Base-by-base conservation (phyloP, 2,797 vertebrate species). In the Chelon labrosus region DNA sequence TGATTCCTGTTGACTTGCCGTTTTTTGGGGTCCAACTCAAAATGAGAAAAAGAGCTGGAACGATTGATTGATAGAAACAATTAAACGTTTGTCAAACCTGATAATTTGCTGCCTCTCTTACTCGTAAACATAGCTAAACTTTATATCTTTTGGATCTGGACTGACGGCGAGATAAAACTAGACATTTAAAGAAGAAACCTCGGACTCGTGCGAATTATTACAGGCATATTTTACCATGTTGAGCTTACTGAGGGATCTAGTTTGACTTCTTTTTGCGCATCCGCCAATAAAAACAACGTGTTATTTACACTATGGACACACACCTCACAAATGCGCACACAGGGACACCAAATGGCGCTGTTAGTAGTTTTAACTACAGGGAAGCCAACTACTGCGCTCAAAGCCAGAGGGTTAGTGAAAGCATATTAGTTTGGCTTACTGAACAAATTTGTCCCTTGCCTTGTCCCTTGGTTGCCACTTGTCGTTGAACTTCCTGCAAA, bases 391-490 rank as follows among this genome's bases (percentile, higher is more conserved):
- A 65, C 50, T 84, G 77, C 47, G 54, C 65, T 77, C 72, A 51
- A 70, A 64, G 79, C 75, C 83, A 70, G 52, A 72, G 41, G 70
- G 86, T 91, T 91, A 92, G 87, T 88, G 19, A 84, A 87, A 92
- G 89, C 79, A 4, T 73, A 92, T 87, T 91, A 92, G 91, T 91
- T 80, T 76, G 80, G 69, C 97, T 97, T 96, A 98, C 97, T 96
- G 95, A 97, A 96, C 82, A 96, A 93, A 89, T 97, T 96, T 89
- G 95, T 94, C 90, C 96, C 96, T 95, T 96, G 95, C 95, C 95
- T 93, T 94, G 96, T 96, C 93, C 96, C 97, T 90, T 88, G 95
- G 91, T 94, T 95, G 77, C 94, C 92, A 90, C 93, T 95, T 90
- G 95, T 95, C 53, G 91, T 91, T 85, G 90, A 93, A 44, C 92